Conservation (phyloP, 2,797 vertebrate genomes). For the Sebastiscus albofasciatus region DNA sequence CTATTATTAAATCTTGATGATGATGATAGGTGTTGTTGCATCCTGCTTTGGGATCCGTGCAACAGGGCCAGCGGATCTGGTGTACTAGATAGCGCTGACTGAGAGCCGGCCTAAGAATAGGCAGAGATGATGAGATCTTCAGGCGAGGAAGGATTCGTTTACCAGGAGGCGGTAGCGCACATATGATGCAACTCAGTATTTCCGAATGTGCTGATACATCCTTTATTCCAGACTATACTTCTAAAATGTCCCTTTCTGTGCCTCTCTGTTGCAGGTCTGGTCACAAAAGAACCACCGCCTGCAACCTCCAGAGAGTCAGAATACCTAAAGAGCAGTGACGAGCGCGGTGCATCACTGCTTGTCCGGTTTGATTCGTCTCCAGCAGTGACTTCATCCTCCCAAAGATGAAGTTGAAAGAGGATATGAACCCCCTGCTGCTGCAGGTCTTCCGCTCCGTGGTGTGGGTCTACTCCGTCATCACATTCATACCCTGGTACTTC, state of each 20-base stretch:
- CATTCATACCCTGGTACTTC: conserved; percentile 95
- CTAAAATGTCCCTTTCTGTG: conserved; percentile 26
- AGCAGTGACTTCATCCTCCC: conserved; percentile 12
- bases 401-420: conserved; percentile 95
- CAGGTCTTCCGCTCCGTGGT: conserved; percentile 92
- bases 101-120: conserved; percentile 51
- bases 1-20: not conserved
- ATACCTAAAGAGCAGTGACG: not conserved
- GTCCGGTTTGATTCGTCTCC: conserved; percentile 8
- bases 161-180: conserved; percentile 8
- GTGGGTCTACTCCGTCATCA: conserved; percentile 92
- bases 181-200: conserved; percentile 12
- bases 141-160: conserved; percentile 42
- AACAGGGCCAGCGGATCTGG: not conserved
- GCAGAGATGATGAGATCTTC: not conserved
- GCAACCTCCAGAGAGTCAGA: not conserved
- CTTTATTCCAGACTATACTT: conserved; percentile 1
- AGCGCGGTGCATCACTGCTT: not conserved
- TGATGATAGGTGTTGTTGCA: not conserved
- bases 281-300: conserved; percentile 5
- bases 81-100: conserved; percentile 46
- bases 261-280: conserved; percentile 56
- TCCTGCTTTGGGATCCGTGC: not conserved
- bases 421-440: conserved; percentile 92
- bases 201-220: conserved; percentile 17